Evolutionary conservation across 2,113 vertebrate species (phyloP).

Genomic region (Camelus bactrianus): DNA sequence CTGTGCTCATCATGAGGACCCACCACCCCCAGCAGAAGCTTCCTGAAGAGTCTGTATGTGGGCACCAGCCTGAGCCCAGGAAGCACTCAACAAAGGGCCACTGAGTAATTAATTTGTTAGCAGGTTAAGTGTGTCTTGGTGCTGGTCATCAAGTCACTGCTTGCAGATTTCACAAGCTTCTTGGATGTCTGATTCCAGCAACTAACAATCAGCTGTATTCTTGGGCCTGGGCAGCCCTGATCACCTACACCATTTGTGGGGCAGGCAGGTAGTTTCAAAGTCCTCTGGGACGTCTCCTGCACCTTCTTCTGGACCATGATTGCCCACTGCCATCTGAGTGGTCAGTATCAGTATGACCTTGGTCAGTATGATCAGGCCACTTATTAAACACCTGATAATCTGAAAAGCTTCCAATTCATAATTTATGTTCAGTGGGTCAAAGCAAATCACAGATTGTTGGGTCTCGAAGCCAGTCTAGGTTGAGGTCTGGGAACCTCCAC

Average conservation of each 20-base stretch:
- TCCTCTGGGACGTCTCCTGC: neutral
- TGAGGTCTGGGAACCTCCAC: neutral
- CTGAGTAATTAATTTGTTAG: neutral
- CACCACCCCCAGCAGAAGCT: neutral
- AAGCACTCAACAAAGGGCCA: too few relatives aligned
- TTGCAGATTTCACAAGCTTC: neutral
- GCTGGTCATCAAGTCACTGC: neutral
- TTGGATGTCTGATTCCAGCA: neutral
- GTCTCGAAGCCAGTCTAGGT: neutral
- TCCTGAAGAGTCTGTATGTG: neutral
- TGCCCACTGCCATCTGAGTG: neutral
- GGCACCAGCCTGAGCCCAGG: neutral
- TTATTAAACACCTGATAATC: neutral
- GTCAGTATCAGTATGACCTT: too few relatives aligned
- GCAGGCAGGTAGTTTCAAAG: neutral
- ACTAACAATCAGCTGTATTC: neutral
- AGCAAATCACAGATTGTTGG: neutral
- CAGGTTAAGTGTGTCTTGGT: accelerated
- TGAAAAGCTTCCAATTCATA: neutral
- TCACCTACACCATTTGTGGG: neutral
- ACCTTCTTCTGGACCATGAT: neutral
- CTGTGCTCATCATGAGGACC: neutral
- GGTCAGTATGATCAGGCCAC: neutral
- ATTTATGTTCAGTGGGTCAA: neutral
- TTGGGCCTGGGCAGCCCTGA: neutral